These are phyloP conservation scores for Emmelina monodactyla DNA, from an alignment of 2,888 invertebrate genomes.

Conservation along the genomic window DNA sequence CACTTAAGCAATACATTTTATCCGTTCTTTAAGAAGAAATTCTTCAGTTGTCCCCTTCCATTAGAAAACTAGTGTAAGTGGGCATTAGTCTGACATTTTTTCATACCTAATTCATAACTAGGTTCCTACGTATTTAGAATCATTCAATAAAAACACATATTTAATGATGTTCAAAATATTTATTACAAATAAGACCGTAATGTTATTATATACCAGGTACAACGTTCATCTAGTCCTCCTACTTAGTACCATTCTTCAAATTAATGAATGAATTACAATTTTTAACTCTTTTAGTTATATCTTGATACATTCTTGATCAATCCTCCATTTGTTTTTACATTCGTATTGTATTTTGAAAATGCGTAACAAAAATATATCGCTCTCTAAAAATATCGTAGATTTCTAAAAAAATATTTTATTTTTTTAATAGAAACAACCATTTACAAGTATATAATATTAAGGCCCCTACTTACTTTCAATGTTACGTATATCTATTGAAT, in stretches of 20 bases:
- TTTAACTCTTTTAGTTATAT: too few species aligned
- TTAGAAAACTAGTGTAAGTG: too few species aligned
- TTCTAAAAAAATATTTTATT: constrained; percentile 42
- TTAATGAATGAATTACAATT: too few species aligned
- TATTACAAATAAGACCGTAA: constrained; percentile 57
- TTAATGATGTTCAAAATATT: constrained; percentile 52
- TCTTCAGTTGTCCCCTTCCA: too few species aligned
- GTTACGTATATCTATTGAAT: constrained; percentile 51
- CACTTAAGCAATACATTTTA: too few species aligned
- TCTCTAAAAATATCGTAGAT: constrained; percentile 41
- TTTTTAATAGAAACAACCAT: constrained; percentile 32
- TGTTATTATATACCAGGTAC: constrained; percentile 64
- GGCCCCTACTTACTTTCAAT: constrained; percentile 50
- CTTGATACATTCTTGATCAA: too few species aligned
- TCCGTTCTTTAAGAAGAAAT: too few species aligned
- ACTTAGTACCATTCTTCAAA: neutral
- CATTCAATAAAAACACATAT: constrained; percentile 18
- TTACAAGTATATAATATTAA: constrained; percentile 32
- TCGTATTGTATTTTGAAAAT: constrained; percentile 39
- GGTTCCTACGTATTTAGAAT: neutral
- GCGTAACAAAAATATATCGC: constrained; percentile 61
- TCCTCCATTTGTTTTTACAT: too few species aligned
- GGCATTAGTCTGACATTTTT: too few species aligned
- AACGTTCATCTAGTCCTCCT: constrained; percentile 14
- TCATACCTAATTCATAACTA: too few species aligned